These are phyloP conservation scores for Amphiprion ocellaris DNA, from an alignment of 2,113 vertebrate genomes.

Conservation along the genomic window DNA sequence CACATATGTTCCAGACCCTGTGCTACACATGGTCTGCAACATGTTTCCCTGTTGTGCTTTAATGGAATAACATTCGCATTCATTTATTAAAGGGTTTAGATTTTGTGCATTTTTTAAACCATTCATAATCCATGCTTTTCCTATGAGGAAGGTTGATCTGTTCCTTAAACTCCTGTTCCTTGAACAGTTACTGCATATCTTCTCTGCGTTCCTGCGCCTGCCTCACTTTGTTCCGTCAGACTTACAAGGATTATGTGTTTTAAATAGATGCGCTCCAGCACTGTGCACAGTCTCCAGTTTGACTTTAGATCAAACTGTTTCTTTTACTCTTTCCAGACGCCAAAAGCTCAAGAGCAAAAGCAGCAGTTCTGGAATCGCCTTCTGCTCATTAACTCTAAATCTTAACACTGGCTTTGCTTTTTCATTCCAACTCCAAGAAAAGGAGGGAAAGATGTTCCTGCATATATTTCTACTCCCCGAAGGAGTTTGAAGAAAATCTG, in stretches of 20 bases:
- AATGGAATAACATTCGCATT: not conserved
- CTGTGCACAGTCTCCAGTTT: not conserved
- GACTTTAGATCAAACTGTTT: conserved; percentile 21
- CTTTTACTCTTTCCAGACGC: conserved; percentile 5
- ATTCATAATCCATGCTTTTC: conserved; percentile 9
- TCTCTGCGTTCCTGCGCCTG: not conserved
- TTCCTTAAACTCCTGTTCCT: not conserved
- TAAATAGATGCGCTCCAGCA: not conserved
- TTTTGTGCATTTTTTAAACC: conserved; percentile 1
- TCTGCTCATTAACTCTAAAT: conserved; percentile 51
- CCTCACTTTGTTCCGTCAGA: not conserved
- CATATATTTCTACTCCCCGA: conserved; percentile 19
- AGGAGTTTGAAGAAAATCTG: conserved; percentile 39
- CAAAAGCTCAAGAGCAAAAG: conserved; percentile 29
- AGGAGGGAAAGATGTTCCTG: not conserved
- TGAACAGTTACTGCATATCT: not conserved
- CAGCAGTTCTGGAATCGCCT: conserved; percentile 5
- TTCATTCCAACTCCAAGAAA: conserved; percentile 24
- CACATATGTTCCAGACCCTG: conserved; percentile 13
- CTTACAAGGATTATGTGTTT: not conserved
- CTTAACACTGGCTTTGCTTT: conserved; percentile 9
- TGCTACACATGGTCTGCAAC: not conserved
- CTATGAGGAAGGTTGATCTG: not conserved
- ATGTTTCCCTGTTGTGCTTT: conserved; percentile 7
- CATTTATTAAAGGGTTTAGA: not conserved